Conservation (phyloP, 2,797 vertebrate species). For the Melanotaenia trifasciata region DNA sequence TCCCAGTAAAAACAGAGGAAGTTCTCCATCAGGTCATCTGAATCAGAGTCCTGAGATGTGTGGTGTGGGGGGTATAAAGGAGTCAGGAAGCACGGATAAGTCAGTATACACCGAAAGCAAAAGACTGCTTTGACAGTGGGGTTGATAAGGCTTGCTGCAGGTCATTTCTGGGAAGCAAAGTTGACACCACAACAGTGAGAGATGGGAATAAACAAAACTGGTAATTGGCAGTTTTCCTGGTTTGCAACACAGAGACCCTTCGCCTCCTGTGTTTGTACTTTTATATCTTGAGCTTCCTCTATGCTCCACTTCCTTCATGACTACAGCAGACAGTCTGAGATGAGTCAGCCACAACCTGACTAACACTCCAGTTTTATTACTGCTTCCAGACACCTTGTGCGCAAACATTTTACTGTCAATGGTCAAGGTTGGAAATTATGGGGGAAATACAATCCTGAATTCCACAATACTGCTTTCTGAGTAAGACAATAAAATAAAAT, state of each 20-base stretch:
- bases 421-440: slow-evolving; percentile 28
- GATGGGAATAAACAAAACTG: slow-evolving; percentile 65
- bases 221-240: slow-evolving; percentile 63
- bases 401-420: slow-evolving; percentile 46
- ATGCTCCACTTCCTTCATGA: slow-evolving; percentile 60
- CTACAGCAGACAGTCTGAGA: slow-evolving; percentile 59
- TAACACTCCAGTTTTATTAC: slow-evolving; percentile 56
- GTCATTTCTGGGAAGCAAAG: slow-evolving; percentile 68
- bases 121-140: slow-evolving; percentile 25
- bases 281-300: slow-evolving; percentile 71
- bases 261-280: slow-evolving; percentile 45
- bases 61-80: neutral
- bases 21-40: slow-evolving; percentile 59
- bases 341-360: slow-evolving; percentile 72
- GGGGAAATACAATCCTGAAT: slow-evolving; percentile 13
- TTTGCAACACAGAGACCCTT: slow-evolving; percentile 47
- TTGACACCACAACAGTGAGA: slow-evolving; percentile 43
- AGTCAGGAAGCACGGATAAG: slow-evolving; percentile 43
- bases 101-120: slow-evolving; percentile 41
- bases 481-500: neutral
- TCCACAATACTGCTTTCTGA: neutral
- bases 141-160: slow-evolving; percentile 37
- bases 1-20: slow-evolving; percentile 70
- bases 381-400: slow-evolving; percentile 58
- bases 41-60: slow-evolving; percentile 49